Evolutionary conservation across 2,888 invertebrate genomes (phyloP), one percentile per base, ranked within the genome.

Genomic region (Vesta saturnalis): DNA sequence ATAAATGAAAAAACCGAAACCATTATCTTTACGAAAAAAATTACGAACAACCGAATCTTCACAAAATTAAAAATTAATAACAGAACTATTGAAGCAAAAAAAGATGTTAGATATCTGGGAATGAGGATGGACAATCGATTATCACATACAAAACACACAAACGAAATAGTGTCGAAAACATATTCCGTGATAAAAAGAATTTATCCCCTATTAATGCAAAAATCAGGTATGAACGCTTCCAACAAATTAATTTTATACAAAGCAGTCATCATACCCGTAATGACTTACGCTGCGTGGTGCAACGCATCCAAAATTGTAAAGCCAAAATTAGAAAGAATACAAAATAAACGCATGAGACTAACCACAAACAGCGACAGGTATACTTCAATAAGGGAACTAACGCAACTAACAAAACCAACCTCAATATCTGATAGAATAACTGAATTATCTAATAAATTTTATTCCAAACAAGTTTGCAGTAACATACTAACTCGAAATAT

Each of bases 201-300:
- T 1, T 58, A 67, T 12, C 66, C 73, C 0, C 59, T 72, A 12
- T 15, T 71, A 8, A 23, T 10, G 39, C 54, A 3, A n/a, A n/a
- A n/a, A n/a, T n/a, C n/a, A n/a, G n/a, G n/a, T n/a, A 58, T 56
- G 10, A 72, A 22, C n/a, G n/a, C n/a, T n/a, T n/a, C n/a, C 14
- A 55, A 15, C n/a, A 12, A 19, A 1, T 14, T 55, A n/a, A 1
- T 73, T 1, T 18, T 77, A 1, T 77, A 78, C 55, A 78, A 72
- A 21, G 56, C 68, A 6, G 64, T 76, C 10, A 73, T 77, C 0
- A 58, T 70, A 22, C 76, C 77, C 6, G 52, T 69, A 1, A 30
- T 77, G 1, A 64, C 69, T 5, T 78, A 77, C 55, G 77, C 75
- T 0, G 71, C 74, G 12, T 77, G 75, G 75, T 73, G 74, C 47